Conservation (phyloP, 2,113 vertebrate genomes). For the Thamnophis sirtalis region DNA sequence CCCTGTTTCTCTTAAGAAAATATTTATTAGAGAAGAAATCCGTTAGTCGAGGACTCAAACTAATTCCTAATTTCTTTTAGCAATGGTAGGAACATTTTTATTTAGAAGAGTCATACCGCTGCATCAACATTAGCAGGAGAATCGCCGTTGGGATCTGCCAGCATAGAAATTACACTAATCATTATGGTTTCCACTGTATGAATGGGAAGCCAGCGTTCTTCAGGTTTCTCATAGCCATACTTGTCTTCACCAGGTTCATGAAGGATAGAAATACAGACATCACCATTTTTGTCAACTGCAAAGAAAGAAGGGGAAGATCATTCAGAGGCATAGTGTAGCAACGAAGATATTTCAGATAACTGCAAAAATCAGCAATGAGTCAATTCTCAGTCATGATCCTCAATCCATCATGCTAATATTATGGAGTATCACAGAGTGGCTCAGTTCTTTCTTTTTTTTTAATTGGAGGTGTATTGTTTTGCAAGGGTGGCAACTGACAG, state of each 20-base stretch:
- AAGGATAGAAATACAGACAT: slow-evolving; percentile 99
- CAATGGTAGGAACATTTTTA: neutral
- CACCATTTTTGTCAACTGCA: slow-evolving; percentile 96
- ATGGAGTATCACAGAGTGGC: neutral
- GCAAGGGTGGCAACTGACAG: neutral
- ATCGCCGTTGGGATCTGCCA: slow-evolving; percentile 98
- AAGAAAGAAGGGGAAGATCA: slow-evolving; percentile 47
- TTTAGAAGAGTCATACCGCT: slow-evolving; percentile 78
- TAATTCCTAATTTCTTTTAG: neutral
- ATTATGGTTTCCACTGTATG: slow-evolving; percentile 99
- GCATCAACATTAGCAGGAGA: slow-evolving; percentile 98
- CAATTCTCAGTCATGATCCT: neutral
- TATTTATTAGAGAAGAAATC: neutral
- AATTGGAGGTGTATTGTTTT: neutral
- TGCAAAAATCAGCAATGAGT: neutral
- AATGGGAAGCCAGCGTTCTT: slow-evolving; percentile 98
- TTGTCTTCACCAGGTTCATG: slow-evolving; percentile 98
- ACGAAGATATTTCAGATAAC: neutral
- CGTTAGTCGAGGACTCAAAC: neutral
- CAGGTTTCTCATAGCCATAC: slow-evolving; percentile 98
- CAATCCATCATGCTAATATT: neutral
- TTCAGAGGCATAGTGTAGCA: slow-evolving; percentile 23
- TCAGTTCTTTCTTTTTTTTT: neutral
- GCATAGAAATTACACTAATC: slow-evolving; percentile 99
- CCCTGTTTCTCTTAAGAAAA: neutral